Conservation (phyloP, 1,140 invertebrate genomes). For the Harpegnathos saltator region DNA sequence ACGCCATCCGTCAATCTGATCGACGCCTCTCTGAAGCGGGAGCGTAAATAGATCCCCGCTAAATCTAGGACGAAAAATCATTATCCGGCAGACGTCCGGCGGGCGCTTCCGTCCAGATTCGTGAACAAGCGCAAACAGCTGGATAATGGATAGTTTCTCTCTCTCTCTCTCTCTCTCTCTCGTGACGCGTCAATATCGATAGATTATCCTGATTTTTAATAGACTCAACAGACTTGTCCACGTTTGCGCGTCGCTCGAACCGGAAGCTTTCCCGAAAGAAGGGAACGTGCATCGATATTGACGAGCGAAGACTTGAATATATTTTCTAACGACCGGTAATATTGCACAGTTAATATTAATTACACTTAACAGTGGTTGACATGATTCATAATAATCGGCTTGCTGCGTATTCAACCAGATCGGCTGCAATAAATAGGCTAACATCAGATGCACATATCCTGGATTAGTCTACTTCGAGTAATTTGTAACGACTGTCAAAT, state of each 20-base stretch:
- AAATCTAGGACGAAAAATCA: conserved; percentile 22
- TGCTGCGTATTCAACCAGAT: not conserved
- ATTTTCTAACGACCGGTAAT: not conserved
- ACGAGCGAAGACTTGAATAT: not conserved
- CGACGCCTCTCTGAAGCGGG: not conserved
- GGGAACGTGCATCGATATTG: no score
- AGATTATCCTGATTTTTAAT: not conserved
- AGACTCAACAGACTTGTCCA: not conserved
- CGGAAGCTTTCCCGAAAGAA: not conserved
- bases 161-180: no score
- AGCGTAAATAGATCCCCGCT: not conserved
- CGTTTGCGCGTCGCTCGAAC: no score
- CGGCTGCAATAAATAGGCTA: not conserved
- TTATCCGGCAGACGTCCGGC: not conserved
- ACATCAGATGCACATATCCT: conserved; percentile 7
- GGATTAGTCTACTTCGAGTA: conserved; percentile 15
- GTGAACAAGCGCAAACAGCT: not conserved
- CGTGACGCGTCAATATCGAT: no score
- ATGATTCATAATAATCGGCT: conserved; percentile 11
- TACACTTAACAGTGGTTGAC: not conserved
- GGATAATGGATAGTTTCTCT: no score
- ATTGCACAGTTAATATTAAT: not conserved
- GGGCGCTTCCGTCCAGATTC: not conserved
- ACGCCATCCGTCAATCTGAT: conserved; percentile 30
- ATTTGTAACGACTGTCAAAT: not conserved